Evolutionary conservation across 1,140 invertebrate species (phyloP).

Genomic region (Pseudomyrmex concolor): DNA sequence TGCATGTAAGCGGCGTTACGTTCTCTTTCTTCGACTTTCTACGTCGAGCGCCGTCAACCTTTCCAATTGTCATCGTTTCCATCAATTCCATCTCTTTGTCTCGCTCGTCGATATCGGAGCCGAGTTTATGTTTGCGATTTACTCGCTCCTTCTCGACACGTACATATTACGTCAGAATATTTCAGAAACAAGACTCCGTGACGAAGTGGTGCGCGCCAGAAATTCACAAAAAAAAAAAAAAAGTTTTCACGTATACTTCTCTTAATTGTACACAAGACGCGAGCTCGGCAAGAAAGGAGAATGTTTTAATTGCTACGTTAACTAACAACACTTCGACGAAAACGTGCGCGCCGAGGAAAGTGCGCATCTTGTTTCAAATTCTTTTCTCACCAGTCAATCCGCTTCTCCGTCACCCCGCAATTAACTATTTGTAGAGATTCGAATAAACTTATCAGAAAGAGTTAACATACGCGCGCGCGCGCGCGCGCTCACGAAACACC

Average conservation of each 20-base stretch:
- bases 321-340: conserved; percentile 28
- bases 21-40: conserved; percentile 71
- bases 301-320: conserved; percentile 40
- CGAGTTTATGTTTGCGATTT: neutral
- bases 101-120: neutral
- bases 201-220: neutral
- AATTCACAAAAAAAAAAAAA: conserved; percentile 14
- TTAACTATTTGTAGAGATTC: conserved; percentile 58
- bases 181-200: neutral
- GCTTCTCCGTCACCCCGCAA: conserved; percentile 28
- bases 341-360: conserved; percentile 65
- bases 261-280: neutral
- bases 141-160: neutral
- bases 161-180: neutral
- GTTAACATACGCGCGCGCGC: conserved; percentile 8
- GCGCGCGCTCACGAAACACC: neutral
- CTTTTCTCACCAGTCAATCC: conserved; percentile 35
- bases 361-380: conserved; percentile 51
- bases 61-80: conserved; percentile 55
- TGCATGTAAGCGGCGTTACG: conserved; percentile 60
- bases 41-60: conserved; percentile 53
- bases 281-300: conserved; percentile 19
- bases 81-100: conserved; percentile 30
- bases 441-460: conserved; percentile 54
- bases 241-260: neutral